Base-by-base conservation (phyloP, 1,140 invertebrate genomes). In the Notospermus geniculatus region DNA sequence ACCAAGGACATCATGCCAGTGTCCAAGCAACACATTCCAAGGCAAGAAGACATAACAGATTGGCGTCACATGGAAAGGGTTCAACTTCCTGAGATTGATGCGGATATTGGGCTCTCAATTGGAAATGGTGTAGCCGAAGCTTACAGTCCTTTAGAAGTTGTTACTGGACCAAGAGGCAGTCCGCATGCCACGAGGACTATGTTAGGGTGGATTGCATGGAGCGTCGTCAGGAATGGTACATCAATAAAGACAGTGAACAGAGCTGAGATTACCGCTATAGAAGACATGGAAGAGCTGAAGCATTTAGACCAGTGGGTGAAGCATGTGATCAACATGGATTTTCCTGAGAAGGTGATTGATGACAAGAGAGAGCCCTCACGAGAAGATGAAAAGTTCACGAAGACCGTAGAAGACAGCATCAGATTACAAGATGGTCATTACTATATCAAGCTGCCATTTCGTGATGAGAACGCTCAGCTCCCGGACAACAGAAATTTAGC, bases 261-360 rank as follows among this genome's bases (percentile, higher is more conserved):
- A 36, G 32, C 32, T 36, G 32, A n/a, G n/a, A n/a, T 36, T 15
- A 36, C 32, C 15, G 32, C 32, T 36, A 36, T 36, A 36, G 32
- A 36, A 36, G 15, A 36, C 5, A 36, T 36, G 15, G 32, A 36
- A 4, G 5, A 36, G 4, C 4, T 36, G 32, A 4, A 36, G 15
- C 41, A 57, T 7, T 50, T 66, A 1, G 57, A 66, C 29, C 17
- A 53, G 41, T 29, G 62, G 22, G 60, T 62, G 5, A 66, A 41
- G 25, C 29, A 36, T 23, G 62, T 57, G 41, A 59, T 66, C 22
- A 59, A 66, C 45, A 19, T 32, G n/a, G 65, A 66, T 28, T 63
- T 67, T 52, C 57, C 65, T 9, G 58, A 63, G 41, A 28, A 55
- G n/a, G 17, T 46, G 1, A 60, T 61, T 29, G 39, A 61, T 11